Evolutionary conservation across 2,888 invertebrate species (phyloP).

Genomic region (Meteorus colon): DNA sequence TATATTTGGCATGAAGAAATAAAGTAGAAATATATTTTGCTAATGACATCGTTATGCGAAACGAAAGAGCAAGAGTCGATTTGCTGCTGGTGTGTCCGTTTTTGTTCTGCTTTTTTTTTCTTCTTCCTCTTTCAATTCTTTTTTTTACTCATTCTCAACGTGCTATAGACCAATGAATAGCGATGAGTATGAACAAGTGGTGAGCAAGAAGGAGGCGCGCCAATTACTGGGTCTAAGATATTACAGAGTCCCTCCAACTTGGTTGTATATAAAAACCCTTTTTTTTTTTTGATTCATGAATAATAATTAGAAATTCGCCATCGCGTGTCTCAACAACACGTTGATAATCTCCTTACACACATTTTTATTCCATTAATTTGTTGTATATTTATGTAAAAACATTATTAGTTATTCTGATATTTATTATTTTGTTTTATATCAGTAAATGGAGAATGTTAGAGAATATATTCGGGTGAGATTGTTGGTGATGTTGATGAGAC

Average conservation of each 20-base stretch:
- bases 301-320: slow-evolving; percentile 59
- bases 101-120: slow-evolving; percentile 11
- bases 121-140: slow-evolving; percentile 3
- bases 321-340: slow-evolving; percentile 8
- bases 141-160: not conserved
- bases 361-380: slow-evolving; percentile 5
- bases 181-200: slow-evolving; percentile 59
- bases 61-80: slow-evolving; percentile 42
- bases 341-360: not conserved
- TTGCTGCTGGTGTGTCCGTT: slow-evolving; percentile 22
- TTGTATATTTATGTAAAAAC: slow-evolving; percentile 7
- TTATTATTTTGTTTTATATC: not conserved
- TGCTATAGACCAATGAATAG: slow-evolving; percentile 65
- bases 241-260: slow-evolving; percentile 48
- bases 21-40: slow-evolving; percentile 45
- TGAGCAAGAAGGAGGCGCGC: slow-evolving; percentile 49
- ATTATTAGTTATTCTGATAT: not conserved
- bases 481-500: not conserved
- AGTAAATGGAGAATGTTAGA: not conserved
- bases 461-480: not conserved
- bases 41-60: slow-evolving; percentile 70
- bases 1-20: not conserved
- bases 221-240: slow-evolving; percentile 59
- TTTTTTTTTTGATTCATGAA: slow-evolving; percentile 54
- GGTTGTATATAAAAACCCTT: not conserved